phyloP scores from a whole-genome alignment of 2,888 invertebrate genomes.

The Smittia aterrima region DNA sequence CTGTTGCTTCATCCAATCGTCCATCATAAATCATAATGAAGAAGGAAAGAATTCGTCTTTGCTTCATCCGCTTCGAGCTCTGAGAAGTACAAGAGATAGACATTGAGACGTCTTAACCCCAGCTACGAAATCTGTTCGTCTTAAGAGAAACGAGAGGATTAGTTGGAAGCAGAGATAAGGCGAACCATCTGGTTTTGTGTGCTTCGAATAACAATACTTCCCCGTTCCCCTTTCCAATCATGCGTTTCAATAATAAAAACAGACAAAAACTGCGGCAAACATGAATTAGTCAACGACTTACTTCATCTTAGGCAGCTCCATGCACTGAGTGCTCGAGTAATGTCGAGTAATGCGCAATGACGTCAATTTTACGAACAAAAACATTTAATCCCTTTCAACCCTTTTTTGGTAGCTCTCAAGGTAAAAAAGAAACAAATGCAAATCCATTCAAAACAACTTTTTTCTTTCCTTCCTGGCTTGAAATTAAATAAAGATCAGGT shows the following conservation, averaged over 20 bases:
- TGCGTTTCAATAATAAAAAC: not conserved
- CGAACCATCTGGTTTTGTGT: slow-evolving; percentile 28
- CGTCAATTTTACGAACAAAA: no score
- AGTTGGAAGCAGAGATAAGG: not conserved
- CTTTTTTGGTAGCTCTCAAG: no score
- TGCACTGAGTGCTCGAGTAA: no score
- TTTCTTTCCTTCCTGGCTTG: not conserved
- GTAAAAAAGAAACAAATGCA: no score
- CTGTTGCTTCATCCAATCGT: slow-evolving; percentile 27
- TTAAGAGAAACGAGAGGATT: slow-evolving; percentile 6
- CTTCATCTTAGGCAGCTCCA: not conserved
- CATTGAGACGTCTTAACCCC: not conserved
- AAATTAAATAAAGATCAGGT: slow-evolving; percentile 5
- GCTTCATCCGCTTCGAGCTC: slow-evolving; percentile 12
- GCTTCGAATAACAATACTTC: not conserved
- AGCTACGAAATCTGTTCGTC: not conserved
- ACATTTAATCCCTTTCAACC: no score
- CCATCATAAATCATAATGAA: slow-evolving; percentile 29
- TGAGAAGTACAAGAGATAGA: not conserved
- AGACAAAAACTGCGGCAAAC: not conserved
- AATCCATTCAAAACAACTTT: no score
- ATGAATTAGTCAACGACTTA: not conserved
- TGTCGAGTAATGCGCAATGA: no score
- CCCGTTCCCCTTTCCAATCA: not conserved
- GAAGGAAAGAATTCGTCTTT: slow-evolving; percentile 8